Base-by-base conservation (phyloP, 2,113 vertebrate genomes). In the Tragulus kanchil region DNA sequence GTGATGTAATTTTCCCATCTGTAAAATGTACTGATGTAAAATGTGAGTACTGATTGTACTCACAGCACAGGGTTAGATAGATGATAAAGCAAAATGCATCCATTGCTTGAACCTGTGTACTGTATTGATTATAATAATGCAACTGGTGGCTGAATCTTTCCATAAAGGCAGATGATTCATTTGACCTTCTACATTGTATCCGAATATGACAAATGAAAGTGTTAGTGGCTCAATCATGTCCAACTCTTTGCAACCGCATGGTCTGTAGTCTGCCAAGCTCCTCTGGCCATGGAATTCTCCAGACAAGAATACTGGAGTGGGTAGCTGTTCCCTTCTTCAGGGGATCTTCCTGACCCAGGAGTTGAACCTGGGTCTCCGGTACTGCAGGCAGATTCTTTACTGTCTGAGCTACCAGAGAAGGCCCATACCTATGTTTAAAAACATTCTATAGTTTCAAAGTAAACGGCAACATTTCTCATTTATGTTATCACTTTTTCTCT, bases 371-470 rank as follows among this genome's bases (percentile, higher is more conserved):
- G 17, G 36, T 71, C 36, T 71, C 36, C 67, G 42, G 9, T 36
- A 42, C 6, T 42, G 36, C 67, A 12, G 19, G 36, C 67, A 23
- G 19, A 71, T 71, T 71, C 36, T 71, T 71, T 71, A 23, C 36
- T 11, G 23, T 42, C 19, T 71, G 19, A 21, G 36, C 67, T 36
- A 23, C 67, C 67, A 23, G 9, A 19, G 67, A 71, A 23, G 19
- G n/a, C 36, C 67, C 42, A 42, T 79, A 59, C 28, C 36, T 85
- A 48, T 58, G 19, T 36, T 62, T 59, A 52, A 58, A 89, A 62
- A 85, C 36, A 75, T 26, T 85, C 31, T 69, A 16, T 79, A 26
- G 4, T 94, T 88, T 97, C 36, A 86, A 71, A 92, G n/a, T 45
- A 91, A 65, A 65, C 61, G 9, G 62, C 59, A 52, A 71, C 5